Evolutionary conservation across 2,797 vertebrate species (phyloP).

Genomic region (Myiotriccus ornatus): DNA sequence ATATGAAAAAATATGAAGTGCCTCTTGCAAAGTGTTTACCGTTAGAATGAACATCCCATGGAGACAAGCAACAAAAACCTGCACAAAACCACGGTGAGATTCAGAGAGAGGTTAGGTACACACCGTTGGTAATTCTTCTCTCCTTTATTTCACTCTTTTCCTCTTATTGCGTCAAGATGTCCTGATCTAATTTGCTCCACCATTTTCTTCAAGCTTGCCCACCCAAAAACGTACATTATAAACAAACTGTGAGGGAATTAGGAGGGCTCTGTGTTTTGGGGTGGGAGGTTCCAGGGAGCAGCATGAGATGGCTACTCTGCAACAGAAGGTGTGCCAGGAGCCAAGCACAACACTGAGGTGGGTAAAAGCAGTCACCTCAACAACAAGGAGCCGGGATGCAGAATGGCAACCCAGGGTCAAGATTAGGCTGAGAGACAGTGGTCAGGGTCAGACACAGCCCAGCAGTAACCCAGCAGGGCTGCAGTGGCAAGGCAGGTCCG

Average conservation of each 20-base stretch:
- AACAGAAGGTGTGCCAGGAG: not conserved
- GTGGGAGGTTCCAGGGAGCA: not conserved
- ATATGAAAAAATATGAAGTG: not conserved
- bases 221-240: not conserved
- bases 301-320: not conserved
- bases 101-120: not conserved
- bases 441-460: not conserved
- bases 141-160: not conserved
- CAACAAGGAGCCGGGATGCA: not conserved
- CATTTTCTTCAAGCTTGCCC: not conserved
- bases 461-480: not conserved
- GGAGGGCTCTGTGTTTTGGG: not conserved
- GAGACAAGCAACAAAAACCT: not conserved
- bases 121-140: not conserved
- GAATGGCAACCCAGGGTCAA: not conserved
- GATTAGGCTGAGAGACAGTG: not conserved
- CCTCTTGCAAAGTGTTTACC: not conserved
- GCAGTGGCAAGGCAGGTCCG: fast-evolving
- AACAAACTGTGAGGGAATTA: not conserved
- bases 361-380: not conserved
- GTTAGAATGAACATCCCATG: not conserved
- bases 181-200: not conserved
- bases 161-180: not conserved
- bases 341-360: not conserved
- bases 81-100: not conserved